Evolutionary conservation across 2,888 invertebrate species (phyloP), one percentile per base, ranked within the genome.

Genomic region (Argyresthia albistria): DNA sequence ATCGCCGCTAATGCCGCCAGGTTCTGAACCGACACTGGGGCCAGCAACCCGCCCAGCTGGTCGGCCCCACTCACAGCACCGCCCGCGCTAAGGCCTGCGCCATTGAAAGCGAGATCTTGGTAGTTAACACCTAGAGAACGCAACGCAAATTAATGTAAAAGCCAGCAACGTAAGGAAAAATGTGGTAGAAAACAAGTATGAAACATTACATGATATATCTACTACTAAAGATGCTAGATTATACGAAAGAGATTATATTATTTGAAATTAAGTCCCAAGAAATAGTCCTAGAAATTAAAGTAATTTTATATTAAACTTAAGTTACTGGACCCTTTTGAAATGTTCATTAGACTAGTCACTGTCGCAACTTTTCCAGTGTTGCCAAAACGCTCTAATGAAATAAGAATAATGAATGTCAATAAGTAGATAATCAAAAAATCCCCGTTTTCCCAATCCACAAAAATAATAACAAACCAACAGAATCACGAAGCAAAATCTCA

Each of bases 11-110:
- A 88, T 53, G 97, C 95, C 66, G 97, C 96, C 75, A 97, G 87
- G 88, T 96, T 96, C 90, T 97, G 97, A 89, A 97, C 93, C 67
- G 95, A 94, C 83, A 96, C 93, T 53, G 95, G 94, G 60, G 93
- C 92, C 70, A 93, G 70, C 62, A 97, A 87, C 56, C 96, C 95
- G 65, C 96, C 95, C 70, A 97, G 89, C 83, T 96, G 96, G 79
- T 96, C 97, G 83, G 95, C 92, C 93, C 57, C 66, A 61, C 73
- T 70, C 56, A 68, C 63, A 35, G 76, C 75, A 8, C 72, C 70
- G 43, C 76, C 71, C 46, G 82, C 82, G 63, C 77, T 71, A 65
- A 83, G 74, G 60, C 86, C 86, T 84, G 86, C 80, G 72, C 86
- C 86, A 80, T 82, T 83, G 81, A 84, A 86, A 83, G 74, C 84